These are phyloP conservation scores for Agraylea sexmaculata DNA, from an alignment of 1,140 invertebrate genomes.

Conservation along the genomic window DNA sequence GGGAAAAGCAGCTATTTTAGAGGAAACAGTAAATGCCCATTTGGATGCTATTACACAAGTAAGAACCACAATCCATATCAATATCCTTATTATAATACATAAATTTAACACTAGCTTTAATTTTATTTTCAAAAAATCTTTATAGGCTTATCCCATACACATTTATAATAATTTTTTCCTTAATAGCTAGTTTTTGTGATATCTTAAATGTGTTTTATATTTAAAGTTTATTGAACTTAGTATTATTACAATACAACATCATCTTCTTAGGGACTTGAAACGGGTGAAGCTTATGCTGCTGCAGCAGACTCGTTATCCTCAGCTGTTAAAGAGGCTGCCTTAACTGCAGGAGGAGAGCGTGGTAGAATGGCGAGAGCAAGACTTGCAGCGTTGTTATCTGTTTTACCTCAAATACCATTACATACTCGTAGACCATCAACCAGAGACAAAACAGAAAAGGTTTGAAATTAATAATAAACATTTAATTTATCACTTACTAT, in stretches of 20 bases:
- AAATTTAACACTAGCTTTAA: too few relatives aligned
- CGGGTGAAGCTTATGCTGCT: conserved; percentile 3
- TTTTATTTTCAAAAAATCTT: too few relatives aligned
- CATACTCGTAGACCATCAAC: conserved; percentile 10
- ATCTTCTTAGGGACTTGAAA: conserved; percentile 17
- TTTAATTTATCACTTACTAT: too few relatives aligned
- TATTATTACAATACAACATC: too few relatives aligned
- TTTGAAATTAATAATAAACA: neutral
- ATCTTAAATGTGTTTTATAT: too few relatives aligned
- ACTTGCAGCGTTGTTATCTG: conserved; percentile 13
- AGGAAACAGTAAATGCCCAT: conserved; percentile 21
- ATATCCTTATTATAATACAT: too few relatives aligned
- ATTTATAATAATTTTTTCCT: too few relatives aligned
- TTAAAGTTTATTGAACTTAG: too few relatives aligned
- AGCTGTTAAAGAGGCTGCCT: conserved; percentile 12
- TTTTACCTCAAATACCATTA: too few relatives aligned
- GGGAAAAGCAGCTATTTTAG: conserved; percentile 8
- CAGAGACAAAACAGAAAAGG: conserved; percentile 20
- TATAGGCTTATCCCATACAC: too few relatives aligned
- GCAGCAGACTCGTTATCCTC: conserved; percentile 11
- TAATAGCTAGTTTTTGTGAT: too few relatives aligned
- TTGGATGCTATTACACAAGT: conserved; percentile 17
- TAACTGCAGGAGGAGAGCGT: conserved; percentile 15
- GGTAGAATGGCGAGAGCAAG: conserved; percentile 15
- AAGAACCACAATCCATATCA: too few relatives aligned